Evolutionary conservation across 2,888 invertebrate genomes (phyloP).

Genomic region (Epirrita christyi): DNA sequence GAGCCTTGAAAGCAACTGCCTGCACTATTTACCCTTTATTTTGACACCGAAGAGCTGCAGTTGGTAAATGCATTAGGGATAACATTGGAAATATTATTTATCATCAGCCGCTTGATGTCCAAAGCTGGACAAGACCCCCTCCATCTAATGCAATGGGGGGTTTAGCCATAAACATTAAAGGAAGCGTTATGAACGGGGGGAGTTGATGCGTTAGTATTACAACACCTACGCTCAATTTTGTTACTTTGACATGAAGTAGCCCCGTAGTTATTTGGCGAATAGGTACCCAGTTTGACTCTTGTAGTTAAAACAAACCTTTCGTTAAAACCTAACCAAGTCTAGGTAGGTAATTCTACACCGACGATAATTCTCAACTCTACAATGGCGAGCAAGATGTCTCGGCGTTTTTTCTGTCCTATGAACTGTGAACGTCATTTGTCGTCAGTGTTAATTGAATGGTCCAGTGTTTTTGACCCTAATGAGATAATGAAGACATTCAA

Average conservation of each 20-base stretch:
- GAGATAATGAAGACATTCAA: conserved; percentile 50
- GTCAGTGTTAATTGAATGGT: conserved; percentile 55
- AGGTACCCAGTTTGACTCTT: background rate
- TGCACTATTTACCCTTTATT: conserved; percentile 10
- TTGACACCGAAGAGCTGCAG: background rate
- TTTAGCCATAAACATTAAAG: too few species aligned
- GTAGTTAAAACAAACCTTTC: too few species aligned
- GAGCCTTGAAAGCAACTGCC: conserved; percentile 8
- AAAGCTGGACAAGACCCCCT: too few species aligned
- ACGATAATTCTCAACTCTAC: conserved; percentile 20
- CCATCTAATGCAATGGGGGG: too few species aligned
- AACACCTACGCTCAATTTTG: too few species aligned
- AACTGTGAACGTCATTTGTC: conserved; percentile 57
- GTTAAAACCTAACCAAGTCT: background rate
- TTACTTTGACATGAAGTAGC: too few species aligned
- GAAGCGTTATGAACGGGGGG: too few species aligned
- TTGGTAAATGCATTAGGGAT: background rate
- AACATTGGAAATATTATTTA: too few species aligned
- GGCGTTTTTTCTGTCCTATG: conserved; percentile 47
- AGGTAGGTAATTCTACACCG: conserved; percentile 32
- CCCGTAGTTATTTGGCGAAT: too few species aligned
- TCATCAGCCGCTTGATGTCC: too few species aligned
- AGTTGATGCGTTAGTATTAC: too few species aligned
- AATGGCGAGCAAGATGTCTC: conserved; percentile 25
- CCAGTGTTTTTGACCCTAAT: conserved; percentile 45